Evolutionary conservation across 1,140 invertebrate species (phyloP), one percentile per base, ranked within the genome.

Genomic region (Oppia nitens): DNA sequence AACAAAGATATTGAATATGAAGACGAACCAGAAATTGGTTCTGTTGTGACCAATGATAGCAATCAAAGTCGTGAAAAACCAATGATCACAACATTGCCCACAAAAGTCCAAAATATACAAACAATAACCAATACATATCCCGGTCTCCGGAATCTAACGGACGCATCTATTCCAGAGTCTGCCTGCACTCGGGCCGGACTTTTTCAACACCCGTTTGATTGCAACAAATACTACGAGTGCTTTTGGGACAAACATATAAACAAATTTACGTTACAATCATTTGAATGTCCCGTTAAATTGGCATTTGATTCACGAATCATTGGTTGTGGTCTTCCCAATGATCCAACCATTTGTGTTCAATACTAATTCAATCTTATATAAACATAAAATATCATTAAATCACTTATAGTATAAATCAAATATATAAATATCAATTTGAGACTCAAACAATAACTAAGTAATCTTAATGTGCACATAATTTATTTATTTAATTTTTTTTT

Each of bases 191-290:
- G 84, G 66, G 77, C 83, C 4, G 85, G 85, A 65, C 74, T 88
- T 0, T 88, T 88, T 74, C 75, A 84, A 66, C 84, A 87, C 68
- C 85, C 85, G 0, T 81, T 81, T 55, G 77, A 82, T 59, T 87
- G 85, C 66, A 84, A 85, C 66, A 85, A 87, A 67, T 88, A 87
- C 73, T 88, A 87, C 66, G 79, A 83, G 29, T 88, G 85, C 67
- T 79, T 83, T 66, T 88, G 83, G 83, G 85, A 88, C 66, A 78
- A 81, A 60, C 83, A 79, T 70, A 82, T 86, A 62, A 80, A 85
- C 61, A 78, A 77, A 62, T 88, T 81, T 68, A 85, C 83, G 3
- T 74, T 87, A 3, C 82, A 85, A 64, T 75, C 83, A 1, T 84
- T 87, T 68, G 83, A 84, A 63, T 88, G 85, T 68, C 84, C 85